Conservation (phyloP, 2,113 vertebrate species). For the Tetrax tetrax region DNA sequence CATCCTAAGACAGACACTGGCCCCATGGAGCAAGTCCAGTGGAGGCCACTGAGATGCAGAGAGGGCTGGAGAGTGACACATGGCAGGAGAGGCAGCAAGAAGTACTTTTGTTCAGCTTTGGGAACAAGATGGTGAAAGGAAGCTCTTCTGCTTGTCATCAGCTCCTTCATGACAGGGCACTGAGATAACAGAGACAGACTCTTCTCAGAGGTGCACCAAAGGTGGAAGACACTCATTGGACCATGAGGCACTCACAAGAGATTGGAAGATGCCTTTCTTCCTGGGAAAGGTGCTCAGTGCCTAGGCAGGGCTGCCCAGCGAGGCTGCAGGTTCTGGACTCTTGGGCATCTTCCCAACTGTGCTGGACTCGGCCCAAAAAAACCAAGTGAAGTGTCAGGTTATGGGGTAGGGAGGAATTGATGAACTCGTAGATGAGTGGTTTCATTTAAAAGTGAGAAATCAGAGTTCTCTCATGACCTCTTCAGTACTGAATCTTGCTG, state of each 20-base stretch:
- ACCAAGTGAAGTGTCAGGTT: neutral
- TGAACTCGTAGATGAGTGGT: accelerated
- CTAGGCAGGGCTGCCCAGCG: accelerated
- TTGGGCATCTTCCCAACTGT: neutral
- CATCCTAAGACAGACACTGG: neutral
- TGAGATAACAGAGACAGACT: neutral
- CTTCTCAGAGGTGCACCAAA: neutral
- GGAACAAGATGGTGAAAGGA: neutral
- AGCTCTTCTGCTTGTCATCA: neutral
- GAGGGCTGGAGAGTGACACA: neutral
- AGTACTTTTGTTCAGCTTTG: neutral
- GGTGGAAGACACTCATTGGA: neutral
- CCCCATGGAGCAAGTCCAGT: neutral
- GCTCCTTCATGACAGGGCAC: neutral
- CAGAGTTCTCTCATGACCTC: accelerated
- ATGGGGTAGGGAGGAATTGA: neutral
- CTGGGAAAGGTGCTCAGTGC: neutral
- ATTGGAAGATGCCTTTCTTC: neutral
- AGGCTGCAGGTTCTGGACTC: neutral
- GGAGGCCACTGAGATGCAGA: neutral
- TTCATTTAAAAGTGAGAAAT: neutral
- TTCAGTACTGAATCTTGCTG: neutral
- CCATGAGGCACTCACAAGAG: neutral
- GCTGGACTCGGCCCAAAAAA: neutral
- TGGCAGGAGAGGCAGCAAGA: neutral